Conservation (phyloP, 2,113 vertebrate genomes). For the Pterophyllum scalare region DNA sequence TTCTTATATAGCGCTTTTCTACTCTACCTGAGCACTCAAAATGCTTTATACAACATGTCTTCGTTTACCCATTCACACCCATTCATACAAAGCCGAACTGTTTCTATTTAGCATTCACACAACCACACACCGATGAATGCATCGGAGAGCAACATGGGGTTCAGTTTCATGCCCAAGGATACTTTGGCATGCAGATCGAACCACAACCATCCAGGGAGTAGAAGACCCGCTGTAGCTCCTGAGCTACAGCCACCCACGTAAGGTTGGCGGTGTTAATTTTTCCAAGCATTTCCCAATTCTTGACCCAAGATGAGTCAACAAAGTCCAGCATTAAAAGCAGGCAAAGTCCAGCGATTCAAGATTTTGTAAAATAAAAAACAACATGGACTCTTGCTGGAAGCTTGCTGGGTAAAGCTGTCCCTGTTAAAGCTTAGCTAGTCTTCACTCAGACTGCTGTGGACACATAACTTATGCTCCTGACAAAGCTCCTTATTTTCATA, state of each 20-base stretch:
- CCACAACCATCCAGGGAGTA: too few relatives aligned
- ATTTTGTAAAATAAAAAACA: background rate
- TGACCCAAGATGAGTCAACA: background rate
- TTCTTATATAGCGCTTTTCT: background rate
- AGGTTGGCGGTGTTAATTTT: background rate
- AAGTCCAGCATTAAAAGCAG: background rate
- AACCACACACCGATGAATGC: too few relatives aligned
- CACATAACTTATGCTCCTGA: background rate
- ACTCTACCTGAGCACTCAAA: too few relatives aligned
- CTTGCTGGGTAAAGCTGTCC: background rate
- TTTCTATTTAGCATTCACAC: too few relatives aligned
- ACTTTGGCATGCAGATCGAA: too few relatives aligned
- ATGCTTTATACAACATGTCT: too few relatives aligned
- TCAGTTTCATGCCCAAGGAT: too few relatives aligned
- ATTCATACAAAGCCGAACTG: too few relatives aligned
- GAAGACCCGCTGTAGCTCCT: too few relatives aligned
- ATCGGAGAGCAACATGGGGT: too few relatives aligned
- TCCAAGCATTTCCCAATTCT: background rate
- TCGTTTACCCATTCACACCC: too few relatives aligned
- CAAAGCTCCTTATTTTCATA: constrained; percentile 22
- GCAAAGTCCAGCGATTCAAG: background rate
- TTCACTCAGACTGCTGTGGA: background rate
- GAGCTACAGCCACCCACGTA: too few relatives aligned
- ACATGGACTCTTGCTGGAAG: background rate
- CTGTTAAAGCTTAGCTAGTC: background rate